A percentile compares a stretch with the other conserved stretches of the same genome.
These are phyloP conservation scores for Synergus umbraculus DNA, from an alignment of 2,888 invertebrate species.

Conservation along the genomic window DNA sequence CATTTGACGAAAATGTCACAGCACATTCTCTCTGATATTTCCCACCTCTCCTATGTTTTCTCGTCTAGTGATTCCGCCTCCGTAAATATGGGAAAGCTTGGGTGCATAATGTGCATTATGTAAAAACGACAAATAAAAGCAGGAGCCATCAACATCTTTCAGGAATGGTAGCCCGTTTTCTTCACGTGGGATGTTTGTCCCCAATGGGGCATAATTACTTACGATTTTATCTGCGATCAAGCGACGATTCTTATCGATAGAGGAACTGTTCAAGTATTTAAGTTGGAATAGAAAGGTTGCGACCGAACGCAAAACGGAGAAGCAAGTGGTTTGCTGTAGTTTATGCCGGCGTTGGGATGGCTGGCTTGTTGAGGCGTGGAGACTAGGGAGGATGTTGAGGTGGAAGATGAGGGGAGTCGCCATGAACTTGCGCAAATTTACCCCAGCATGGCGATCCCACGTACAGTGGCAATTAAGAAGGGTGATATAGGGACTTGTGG, in stretches of 20 bases:
- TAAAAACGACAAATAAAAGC: conserved; percentile 30
- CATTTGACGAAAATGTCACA: conserved; percentile 3
- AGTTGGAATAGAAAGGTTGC: conserved; percentile 49
- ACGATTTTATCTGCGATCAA: conserved; percentile 51
- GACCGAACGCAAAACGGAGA: conserved; percentile 49
- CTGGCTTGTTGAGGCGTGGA: background rate
- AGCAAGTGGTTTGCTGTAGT: conserved; percentile 1
- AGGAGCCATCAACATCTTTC: conserved; percentile 14
- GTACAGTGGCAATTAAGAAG: conserved; percentile 60
- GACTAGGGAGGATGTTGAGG: background rate
- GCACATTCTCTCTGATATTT: conserved; percentile 2
- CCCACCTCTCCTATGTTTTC: conserved; percentile 3
- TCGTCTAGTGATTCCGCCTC: conserved; percentile 20
- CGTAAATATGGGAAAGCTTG: conserved; percentile 31
- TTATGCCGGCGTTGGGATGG: background rate
- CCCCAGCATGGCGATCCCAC: conserved; percentile 41
- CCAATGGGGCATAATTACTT: conserved; percentile 52
- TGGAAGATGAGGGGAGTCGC: conserved; percentile 11
- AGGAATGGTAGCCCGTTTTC: conserved; percentile 31
- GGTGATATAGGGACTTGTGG: conserved; percentile 63
- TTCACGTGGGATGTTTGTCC: conserved; percentile 47
- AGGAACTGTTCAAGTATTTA: conserved; percentile 48
- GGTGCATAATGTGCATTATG: conserved; percentile 21
- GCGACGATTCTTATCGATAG: conserved; percentile 52
- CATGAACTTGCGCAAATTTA: conserved; percentile 61